Percentiles rank a stretch among this genome's conserved stretches.
Evolutionary conservation across 2,888 invertebrate genomes (phyloP).

Genomic region (Drosophila austrosaltans): DNA sequence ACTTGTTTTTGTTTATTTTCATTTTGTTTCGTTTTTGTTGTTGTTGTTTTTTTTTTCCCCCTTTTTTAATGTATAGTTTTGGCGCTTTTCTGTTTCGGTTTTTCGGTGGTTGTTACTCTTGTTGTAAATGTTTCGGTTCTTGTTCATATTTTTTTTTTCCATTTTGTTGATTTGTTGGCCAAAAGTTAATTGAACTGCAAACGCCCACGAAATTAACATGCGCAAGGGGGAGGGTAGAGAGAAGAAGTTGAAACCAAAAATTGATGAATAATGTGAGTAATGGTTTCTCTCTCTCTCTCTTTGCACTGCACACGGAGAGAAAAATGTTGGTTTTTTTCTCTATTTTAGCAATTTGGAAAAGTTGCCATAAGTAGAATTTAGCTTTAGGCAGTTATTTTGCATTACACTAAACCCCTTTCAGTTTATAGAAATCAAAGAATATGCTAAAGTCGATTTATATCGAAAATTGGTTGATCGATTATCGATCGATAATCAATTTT

Average conservation of each 20-base stretch:
- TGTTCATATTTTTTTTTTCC: slow-evolving; percentile 30
- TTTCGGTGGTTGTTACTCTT: slow-evolving; percentile 1
- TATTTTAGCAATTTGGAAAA: neutral
- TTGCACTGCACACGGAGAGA: neutral
- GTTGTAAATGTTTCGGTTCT: slow-evolving; percentile 29
- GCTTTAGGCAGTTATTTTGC: too few species aligned
- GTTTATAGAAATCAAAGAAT: too few species aligned
- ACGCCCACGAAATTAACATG: slow-evolving; percentile 60
- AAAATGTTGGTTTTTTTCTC: neutral
- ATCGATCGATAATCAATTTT: too few species aligned
- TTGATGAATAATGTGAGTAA: neutral
- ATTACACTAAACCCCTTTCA: too few species aligned
- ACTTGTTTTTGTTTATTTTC: slow-evolving; percentile 46
- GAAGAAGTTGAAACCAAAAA: slow-evolving; percentile 1
- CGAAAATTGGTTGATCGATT: too few species aligned
- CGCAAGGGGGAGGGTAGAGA: neutral
- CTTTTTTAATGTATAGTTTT: slow-evolving; percentile 30
- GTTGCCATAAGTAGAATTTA: too few species aligned
- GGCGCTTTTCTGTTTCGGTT: neutral
- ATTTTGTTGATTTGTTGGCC: slow-evolving; percentile 48
- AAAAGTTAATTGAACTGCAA: slow-evolving; percentile 68
- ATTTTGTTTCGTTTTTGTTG: slow-evolving; percentile 12
- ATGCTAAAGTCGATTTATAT: too few species aligned
- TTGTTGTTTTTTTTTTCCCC: slow-evolving; percentile 7
- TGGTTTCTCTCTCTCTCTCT: neutral